Conservation (phyloP, 2,113 vertebrate species). For the Hydrolagus affinis region DNA sequence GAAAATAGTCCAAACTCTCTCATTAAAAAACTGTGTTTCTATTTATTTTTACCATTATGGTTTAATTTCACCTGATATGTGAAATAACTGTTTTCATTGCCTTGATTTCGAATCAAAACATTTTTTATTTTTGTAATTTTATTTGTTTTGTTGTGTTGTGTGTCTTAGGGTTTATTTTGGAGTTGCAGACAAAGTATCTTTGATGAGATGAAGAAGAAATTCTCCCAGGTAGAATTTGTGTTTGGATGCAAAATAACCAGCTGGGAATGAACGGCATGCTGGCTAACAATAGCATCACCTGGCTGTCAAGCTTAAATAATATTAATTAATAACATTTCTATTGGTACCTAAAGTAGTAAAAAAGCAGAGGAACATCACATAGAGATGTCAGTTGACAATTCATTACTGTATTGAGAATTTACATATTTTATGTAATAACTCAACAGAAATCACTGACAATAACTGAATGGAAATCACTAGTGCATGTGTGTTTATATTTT, state of each 20-base stretch:
- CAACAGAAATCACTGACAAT: no score
- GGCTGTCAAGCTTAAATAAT: not conserved
- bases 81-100: no score
- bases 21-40: not conserved
- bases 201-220: slow-evolving; percentile 95
- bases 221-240: slow-evolving; percentile 74
- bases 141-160: slow-evolving; percentile 55
- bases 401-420: no score
- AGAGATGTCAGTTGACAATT: no score
- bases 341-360: no score
- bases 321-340: not conserved
- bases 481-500: no score
- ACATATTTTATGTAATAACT: no score
- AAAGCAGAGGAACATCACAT: no score
- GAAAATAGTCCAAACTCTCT: no score
- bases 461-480: no score
- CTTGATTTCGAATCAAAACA: no score
- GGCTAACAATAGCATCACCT: slow-evolving; percentile 49
- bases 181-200: slow-evolving; percentile 95
- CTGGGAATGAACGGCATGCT: slow-evolving; percentile 51
- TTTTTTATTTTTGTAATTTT: not conserved
- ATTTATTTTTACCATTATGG: not conserved
- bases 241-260: slow-evolving; percentile 43
- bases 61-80: not conserved
- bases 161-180: slow-evolving; percentile 82